Evolutionary conservation across 2,797 vertebrate species (phyloP).

Genomic region (Pterois miles): DNA sequence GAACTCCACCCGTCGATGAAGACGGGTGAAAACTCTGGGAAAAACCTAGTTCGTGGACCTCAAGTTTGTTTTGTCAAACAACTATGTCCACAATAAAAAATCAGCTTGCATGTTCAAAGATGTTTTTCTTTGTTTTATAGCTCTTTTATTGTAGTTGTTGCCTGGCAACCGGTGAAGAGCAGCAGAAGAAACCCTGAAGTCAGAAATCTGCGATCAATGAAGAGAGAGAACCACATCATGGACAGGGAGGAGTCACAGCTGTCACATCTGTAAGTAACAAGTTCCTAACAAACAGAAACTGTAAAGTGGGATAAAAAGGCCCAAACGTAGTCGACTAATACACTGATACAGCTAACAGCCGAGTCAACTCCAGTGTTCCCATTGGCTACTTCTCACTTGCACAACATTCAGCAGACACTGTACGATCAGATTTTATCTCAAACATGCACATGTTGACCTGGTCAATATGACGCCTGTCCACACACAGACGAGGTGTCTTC

Average conservation of each 20-base stretch:
- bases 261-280: conserved; percentile 26
- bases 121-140: neutral
- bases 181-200: neutral
- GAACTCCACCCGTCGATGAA: neutral
- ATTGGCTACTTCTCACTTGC: neutral
- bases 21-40: neutral
- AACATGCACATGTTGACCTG: neutral
- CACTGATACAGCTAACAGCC: neutral
- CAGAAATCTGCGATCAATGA: conserved; percentile 22
- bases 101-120: neutral
- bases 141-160: conserved; percentile 10
- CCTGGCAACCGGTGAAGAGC: conserved; percentile 8
- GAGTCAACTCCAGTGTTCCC: neutral
- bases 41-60: too few species aligned
- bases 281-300: neutral
- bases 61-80: neutral
- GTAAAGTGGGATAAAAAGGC: neutral
- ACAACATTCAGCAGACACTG: neutral
- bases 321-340: neutral
- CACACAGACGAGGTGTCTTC: too few species aligned
- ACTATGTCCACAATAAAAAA: neutral
- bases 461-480: too few species aligned
- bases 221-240: conserved; percentile 5
- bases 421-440: neutral
- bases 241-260: conserved; percentile 26